phyloP scores from a whole-genome alignment of 35 echinoderm and acorn worm genomes.

The Acanthaster planci region DNA sequence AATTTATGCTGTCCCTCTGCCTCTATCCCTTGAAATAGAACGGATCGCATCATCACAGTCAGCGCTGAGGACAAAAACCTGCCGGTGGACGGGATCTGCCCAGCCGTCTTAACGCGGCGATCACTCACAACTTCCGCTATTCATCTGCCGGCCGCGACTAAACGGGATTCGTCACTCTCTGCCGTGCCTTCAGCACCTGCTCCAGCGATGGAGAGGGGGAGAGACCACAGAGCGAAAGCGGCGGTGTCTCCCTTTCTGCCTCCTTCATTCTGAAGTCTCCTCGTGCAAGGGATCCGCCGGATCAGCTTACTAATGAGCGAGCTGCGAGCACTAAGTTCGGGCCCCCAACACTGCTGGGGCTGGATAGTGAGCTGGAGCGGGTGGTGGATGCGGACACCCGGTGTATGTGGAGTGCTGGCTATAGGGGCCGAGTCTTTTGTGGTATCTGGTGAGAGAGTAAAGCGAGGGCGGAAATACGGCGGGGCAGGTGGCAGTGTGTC shows the following conservation, averaged over 20 bases:
- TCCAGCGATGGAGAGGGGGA: neutral
- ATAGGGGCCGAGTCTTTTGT: too few relatives aligned
- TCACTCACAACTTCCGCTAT: constrained; percentile 22
- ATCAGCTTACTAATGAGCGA: constrained; percentile 25
- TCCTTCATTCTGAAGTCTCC: neutral
- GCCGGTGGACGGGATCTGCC: constrained; percentile 12
- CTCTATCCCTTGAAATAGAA: neutral
- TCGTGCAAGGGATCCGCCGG: constrained; percentile 14
- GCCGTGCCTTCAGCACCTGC: constrained; percentile 14
- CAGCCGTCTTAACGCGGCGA: neutral
- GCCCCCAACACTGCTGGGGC: neutral
- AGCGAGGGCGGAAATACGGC: constrained; percentile 21
- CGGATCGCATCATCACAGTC: neutral
- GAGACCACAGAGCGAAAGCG: too few relatives aligned
- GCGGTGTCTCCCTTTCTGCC: neutral
- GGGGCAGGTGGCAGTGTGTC: constrained; percentile 19
- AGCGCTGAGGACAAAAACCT: neutral
- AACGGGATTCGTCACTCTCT: neutral
- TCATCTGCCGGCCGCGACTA: constrained; percentile 7
- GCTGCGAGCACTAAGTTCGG: too few relatives aligned
- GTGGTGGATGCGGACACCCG: constrained; percentile 4
- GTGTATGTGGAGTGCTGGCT: neutral
- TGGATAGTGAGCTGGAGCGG: neutral
- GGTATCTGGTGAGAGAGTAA: neutral
- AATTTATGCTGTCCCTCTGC: too few relatives aligned